These are phyloP conservation scores for Oasisia sp. DNA, from an alignment of 2,888 invertebrate species.

Conservation along the genomic window DNA sequence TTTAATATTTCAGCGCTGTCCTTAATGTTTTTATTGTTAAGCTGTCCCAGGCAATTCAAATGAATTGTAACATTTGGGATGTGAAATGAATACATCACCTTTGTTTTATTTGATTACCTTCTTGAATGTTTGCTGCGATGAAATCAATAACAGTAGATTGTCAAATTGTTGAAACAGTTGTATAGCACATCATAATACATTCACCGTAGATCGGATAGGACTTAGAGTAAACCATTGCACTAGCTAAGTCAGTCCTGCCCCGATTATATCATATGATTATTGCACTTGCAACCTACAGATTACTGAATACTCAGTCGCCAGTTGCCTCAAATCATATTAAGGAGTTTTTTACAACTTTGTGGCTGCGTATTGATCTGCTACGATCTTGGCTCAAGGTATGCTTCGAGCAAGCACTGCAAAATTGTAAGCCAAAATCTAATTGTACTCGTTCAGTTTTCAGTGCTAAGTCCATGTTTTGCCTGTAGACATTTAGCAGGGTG, in stretches of 20 bases:
- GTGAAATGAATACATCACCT: background rate
- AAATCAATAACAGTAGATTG: background rate
- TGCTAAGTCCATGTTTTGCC: background rate
- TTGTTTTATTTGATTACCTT: background rate
- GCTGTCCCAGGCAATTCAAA: no score
- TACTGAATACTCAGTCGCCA: background rate
- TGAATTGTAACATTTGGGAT: background rate
- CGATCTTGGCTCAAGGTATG: background rate
- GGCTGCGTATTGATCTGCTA: background rate
- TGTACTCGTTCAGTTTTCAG: background rate
- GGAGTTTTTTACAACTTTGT: background rate
- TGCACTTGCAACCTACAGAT: background rate
- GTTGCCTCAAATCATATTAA: background rate
- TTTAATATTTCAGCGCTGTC: no score
- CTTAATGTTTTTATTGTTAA: no score
- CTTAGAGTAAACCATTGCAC: background rate
- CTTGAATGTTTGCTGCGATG: background rate
- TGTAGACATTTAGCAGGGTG: no score
- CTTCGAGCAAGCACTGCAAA: background rate
- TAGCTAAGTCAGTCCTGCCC: background rate
- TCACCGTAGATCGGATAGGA: background rate
- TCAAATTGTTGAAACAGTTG: background rate
- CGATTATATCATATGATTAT: background rate
- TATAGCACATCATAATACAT: background rate
- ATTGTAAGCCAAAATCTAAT: background rate